Percentiles rank a stretch among this genome's conserved stretches.
Conservation (phyloP, 2,888 invertebrate species). For the Plutella xylostella region DNA sequence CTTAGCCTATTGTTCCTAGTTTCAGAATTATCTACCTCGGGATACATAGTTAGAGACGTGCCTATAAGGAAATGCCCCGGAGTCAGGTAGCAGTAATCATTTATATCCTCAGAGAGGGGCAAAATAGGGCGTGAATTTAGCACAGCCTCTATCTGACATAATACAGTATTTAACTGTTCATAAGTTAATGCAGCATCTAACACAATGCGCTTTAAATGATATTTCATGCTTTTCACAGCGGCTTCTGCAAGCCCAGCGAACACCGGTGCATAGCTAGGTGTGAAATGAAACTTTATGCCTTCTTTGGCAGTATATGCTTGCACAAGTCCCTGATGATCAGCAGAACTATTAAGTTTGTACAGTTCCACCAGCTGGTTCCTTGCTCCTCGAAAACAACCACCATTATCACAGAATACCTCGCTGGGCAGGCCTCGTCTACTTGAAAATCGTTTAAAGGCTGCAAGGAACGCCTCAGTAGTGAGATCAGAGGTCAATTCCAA, state of each 20-base stretch:
- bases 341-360: neutral
- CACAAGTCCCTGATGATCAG: neutral
- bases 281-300: conserved; percentile 16
- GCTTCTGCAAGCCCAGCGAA: conserved; percentile 26
- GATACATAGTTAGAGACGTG: conserved; percentile 8
- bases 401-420: conserved; percentile 3
- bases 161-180: conserved; percentile 21
- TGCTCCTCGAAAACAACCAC: neutral
- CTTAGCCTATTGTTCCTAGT: conserved; percentile 7
- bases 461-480: neutral
- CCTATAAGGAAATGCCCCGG: conserved; percentile 28
- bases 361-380: neutral
- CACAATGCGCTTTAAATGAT: conserved; percentile 19
- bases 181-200: conserved; percentile 14
- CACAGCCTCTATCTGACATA: conserved; percentile 19
- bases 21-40: conserved; percentile 10
- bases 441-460: neutral
- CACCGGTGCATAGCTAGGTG: conserved; percentile 22
- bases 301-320: neutral
- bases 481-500: conserved; percentile 9
- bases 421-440: neutral
- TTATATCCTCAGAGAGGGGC: conserved; percentile 20
- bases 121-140: conserved; percentile 21
- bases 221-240: conserved; percentile 21
- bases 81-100: conserved; percentile 20